A percentile compares a stretch with the other conserved stretches of the same genome.
These are phyloP conservation scores for Ophiodon elongatus DNA, from an alignment of 2,113 vertebrate species.

Conservation along the genomic window DNA sequence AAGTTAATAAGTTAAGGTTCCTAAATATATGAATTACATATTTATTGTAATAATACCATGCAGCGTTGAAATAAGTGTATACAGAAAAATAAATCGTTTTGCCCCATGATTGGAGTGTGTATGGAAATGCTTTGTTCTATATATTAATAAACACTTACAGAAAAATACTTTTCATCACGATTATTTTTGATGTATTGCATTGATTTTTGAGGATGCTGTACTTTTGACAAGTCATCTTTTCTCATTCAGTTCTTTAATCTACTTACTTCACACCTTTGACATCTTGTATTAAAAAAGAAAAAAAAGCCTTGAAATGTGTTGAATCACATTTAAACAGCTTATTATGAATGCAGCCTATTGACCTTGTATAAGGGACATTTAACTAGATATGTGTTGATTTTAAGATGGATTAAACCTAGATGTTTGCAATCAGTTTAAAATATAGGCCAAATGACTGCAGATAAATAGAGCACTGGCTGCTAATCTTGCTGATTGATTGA, in stretches of 20 bases:
- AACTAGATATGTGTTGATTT: background rate
- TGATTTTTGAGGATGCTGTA: background rate
- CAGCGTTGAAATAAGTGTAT: background rate
- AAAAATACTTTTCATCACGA: background rate
- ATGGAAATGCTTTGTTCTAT: conserved; percentile 15
- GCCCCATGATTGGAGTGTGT: background rate
- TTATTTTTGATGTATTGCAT: background rate
- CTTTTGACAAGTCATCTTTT: background rate
- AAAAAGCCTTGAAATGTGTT: background rate
- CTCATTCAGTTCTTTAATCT: background rate
- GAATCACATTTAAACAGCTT: background rate
- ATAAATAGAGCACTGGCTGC: background rate
- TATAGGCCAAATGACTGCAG: background rate
- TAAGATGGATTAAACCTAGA: background rate
- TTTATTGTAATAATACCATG: conserved; percentile 47
- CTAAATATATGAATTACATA: conserved; percentile 33
- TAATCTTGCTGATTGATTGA: background rate
- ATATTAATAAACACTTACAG: background rate
- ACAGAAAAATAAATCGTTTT: conserved; percentile 30
- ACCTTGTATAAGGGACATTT: background rate
- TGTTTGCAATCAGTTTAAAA: background rate
- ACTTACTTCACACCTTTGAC: background rate
- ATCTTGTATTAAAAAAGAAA: background rate
- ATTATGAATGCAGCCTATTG: background rate
- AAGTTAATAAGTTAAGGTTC: conserved; percentile 22